These are phyloP conservation scores for Omphaloscelis lunosa DNA, from an alignment of 2,888 invertebrate genomes.

Conservation along the genomic window DNA sequence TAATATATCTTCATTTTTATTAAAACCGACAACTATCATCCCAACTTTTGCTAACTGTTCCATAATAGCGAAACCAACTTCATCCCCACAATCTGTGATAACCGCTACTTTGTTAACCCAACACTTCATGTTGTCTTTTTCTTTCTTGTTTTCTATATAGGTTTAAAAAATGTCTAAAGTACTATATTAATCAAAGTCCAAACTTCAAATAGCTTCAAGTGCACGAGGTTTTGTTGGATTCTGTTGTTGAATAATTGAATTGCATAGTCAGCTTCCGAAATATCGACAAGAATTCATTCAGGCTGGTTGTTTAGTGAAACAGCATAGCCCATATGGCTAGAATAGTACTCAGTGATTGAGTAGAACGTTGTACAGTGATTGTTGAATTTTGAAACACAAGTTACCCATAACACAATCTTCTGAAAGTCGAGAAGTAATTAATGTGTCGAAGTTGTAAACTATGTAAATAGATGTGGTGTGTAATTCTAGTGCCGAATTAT, in stretches of 20 bases:
- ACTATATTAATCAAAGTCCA: not conserved
- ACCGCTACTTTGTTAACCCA: conserved; percentile 72
- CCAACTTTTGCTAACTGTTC: conserved; percentile 68
- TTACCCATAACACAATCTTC: not conserved
- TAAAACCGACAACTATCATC: conserved; percentile 70
- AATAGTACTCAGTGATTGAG: not conserved
- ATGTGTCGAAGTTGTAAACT: not conserved
- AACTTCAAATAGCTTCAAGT: conserved; percentile 66
- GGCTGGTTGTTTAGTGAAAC: not conserved
- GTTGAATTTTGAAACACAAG: not conserved
- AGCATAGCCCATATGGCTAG: not conserved
- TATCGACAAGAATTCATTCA: not conserved
- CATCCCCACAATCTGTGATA: conserved; percentile 69
- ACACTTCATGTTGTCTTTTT: conserved; percentile 61
- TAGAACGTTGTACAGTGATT: not conserved
- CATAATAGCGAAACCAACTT: conserved; percentile 68
- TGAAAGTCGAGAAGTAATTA: not conserved
- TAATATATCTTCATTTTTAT: conserved; percentile 57
- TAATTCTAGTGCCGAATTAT: no score
- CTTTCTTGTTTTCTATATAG: conserved; percentile 8
- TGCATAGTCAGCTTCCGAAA: not conserved
- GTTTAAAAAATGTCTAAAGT: not conserved
- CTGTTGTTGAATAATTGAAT: conserved; percentile 55
- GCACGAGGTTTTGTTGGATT: conserved; percentile 71
- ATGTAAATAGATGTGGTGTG: not conserved